Base-by-base conservation (phyloP, 2,797 vertebrate species). In the Tinamus major region DNA sequence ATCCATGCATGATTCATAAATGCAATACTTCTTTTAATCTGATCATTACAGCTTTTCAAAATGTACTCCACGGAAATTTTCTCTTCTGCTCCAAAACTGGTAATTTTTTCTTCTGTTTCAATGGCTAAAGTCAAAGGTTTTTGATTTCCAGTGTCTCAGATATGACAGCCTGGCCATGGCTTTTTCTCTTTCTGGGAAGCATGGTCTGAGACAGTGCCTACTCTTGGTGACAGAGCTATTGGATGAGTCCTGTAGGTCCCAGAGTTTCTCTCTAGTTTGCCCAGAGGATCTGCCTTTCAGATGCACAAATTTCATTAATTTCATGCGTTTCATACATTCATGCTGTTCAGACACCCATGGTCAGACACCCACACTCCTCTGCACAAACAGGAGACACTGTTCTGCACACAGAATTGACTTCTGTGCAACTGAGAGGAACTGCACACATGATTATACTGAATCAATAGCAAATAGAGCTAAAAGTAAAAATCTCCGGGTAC, bases 1-100 rank as follows among this genome's bases (percentile, higher is more conserved):
- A 65, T 59, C 90, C 80, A 24, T 71, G 35, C 29, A 53, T 83
- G 70, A 91, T 75, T 91, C 62, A 70, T 51, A 79, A 90, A 67
- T 35, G 29, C 19, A 72, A 27, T 49, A 16, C 17, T 80, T 74
- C 65, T 91, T 88, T 85, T 71, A 83, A 64, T 89, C 12, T 79
- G 48, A 62, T 65, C 13, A 49, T 87, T 67, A 42, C 10, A 64
- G 13, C 62, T 58, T 4, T 44, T 39, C 56, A 74, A 78, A 85
- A 70, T 41, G 2, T 82, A 55, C 9, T 67, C 15, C 48, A 62
- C 15, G 33, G 35, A 77, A 85, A 56, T 80, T 90, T 89, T 87
- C 23, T 29, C 46, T 93, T 83, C 65, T 70, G 26, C 6, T 87
- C 29, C 76, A 23, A 53, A 70, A 59, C 11, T 12, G 3, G 29